Evolutionary conservation across 2,888 invertebrate genomes (phyloP).

Genomic region (Panopea generosa): DNA sequence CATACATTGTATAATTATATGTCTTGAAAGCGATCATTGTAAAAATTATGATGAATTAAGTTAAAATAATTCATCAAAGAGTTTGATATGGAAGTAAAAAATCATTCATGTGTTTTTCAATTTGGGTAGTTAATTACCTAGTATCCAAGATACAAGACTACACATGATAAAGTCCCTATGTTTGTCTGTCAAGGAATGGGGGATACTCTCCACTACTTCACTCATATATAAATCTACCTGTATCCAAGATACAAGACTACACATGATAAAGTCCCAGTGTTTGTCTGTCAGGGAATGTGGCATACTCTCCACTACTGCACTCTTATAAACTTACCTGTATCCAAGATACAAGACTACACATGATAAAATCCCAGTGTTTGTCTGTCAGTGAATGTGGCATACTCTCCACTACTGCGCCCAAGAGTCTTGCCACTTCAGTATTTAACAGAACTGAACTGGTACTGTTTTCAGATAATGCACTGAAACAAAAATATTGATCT

Average conservation of each 20-base stretch:
- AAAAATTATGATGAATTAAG: too few relatives aligned
- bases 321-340: slow-evolving; percentile 86
- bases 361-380: slow-evolving; percentile 90
- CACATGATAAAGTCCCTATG: slow-evolving; percentile 92
- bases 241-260: slow-evolving; percentile 90
- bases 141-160: slow-evolving; percentile 89
- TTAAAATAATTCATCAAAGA: too few relatives aligned
- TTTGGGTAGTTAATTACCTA: too few relatives aligned
- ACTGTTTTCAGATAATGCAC: slow-evolving; percentile 51
- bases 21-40: too few relatives aligned
- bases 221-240: too few relatives aligned
- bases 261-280: slow-evolving; percentile 91
- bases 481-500: slow-evolving; percentile 41
- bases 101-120: too few relatives aligned
- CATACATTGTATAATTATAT: too few relatives aligned
- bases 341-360: slow-evolving; percentile 90
- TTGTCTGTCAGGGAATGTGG: slow-evolving; percentile 81
- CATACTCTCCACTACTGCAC: slow-evolving; percentile 80
- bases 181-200: slow-evolving; percentile 83
- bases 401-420: slow-evolving; percentile 81
- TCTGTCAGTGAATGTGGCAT: slow-evolving; percentile 82
- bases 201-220: too few relatives aligned
- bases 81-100: too few relatives aligned
- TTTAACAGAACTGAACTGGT: slow-evolving; percentile 80
- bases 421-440: slow-evolving; percentile 85